Evolutionary conservation across 2,797 vertebrate genomes (phyloP), one percentile per base, ranked within the genome.

Genomic region (Tokudaia tokunoshimensis): DNA sequence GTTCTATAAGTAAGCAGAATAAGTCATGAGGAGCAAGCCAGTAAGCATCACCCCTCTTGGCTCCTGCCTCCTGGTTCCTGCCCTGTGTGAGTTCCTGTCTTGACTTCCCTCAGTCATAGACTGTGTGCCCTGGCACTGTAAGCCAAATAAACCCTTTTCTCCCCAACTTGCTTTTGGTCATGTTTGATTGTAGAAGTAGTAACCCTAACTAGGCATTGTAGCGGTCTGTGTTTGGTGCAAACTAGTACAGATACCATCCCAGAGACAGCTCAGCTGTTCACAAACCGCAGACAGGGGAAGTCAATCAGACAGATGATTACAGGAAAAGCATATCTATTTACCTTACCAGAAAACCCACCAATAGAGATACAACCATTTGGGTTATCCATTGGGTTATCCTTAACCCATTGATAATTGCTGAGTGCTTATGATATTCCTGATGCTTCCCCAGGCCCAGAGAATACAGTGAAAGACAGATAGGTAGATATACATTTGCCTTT

Each of bases 231-330:
- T 83, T 89, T 63, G 26, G 4, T 63, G 52, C 37, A 87, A 78
- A 13, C 2, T 15, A 63, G 55, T 84, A 67, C 1, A 55, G 65
- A 52, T 14, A 47, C 1, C 47, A 29, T 26, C 67, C 15, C 9
- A 88, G 72, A 96, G 87, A 72, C 52, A 87, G 55, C 76, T 47
- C 37, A 81, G 47, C 76, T 41, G 11, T 29, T 84, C 89, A 90
- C 26, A 61, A 22, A 85, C 84, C 50, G 75, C 31, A 88, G 81
- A 41, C 67, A 72, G 80, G 92, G 85, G 75, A 92, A 67, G 34
- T 70, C 50, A 87, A 89, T 29, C 1, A 79, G 86, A 70, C 22
- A 78, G 82, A 76, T 6, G 29, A 55, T 72, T 14, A 31, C 15
- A 74, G 82, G 55, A 31, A 4, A 79, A 78, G 52, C 61, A 20